Evolutionary conservation across 1,140 invertebrate species (phyloP), one percentile per base, ranked within the genome.

Genomic region (Leucophenga varia): DNA sequence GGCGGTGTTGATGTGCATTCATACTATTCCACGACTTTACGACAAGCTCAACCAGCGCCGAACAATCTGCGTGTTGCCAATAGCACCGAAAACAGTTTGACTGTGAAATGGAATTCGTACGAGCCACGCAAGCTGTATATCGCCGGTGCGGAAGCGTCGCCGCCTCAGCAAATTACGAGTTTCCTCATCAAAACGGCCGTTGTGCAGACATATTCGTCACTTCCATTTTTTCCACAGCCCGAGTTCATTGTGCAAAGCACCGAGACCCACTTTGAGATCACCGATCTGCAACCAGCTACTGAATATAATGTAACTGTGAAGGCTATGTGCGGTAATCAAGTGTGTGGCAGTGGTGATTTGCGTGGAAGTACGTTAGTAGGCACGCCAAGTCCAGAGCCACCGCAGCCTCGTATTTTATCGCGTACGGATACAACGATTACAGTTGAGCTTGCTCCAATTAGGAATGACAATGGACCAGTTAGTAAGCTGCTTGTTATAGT

Each of bases 381-480:
- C 41, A 5, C 81, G 16, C 87, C 88, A 4, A 82, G 86, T 60
- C 82, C 84, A 1, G 72, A 70, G 31, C 87, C 88, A 13, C 63
- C 69, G 2, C 74, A 79, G 22, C 86, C 89, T 2, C 76, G 79
- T 56, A 78, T 90, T n/a, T 48, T 85, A 1, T 77, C 80, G 19
- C 78, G 78, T 41, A 77, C 75, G 10, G 78, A 80, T 3, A 78
- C 76, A 38, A 81, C 79, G 43, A 82, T 89, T 47, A 79, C 79
- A 2, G 79, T 91, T 12, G 74, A 81, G 55, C 70, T 91, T 2
- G 69, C 79, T 14, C 73, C 81, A 40, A 81, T 84, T 1, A 77
- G 63, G 20, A 90, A 90, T 74, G 81, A 87, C 36, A 87, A 86
- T 73, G 89, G 89, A 2, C 89, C 89, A 1, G 77, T 90, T 1